Conservation (phyloP, 92 coral and sea anemone species). For the Phenganax marumi region DNA sequence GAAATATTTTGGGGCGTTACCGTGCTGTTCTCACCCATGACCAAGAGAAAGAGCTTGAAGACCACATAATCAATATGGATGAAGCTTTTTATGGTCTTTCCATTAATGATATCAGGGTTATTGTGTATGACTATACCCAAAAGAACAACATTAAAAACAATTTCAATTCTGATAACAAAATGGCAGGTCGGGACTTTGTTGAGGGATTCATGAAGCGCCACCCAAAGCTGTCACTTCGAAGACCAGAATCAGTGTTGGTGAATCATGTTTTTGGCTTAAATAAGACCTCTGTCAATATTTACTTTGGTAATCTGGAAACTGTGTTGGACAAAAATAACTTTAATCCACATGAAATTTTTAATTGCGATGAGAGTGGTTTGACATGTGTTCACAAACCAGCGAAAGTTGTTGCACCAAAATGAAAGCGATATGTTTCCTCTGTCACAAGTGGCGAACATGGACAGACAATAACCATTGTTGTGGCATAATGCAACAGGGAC, state of each 20-base stretch:
- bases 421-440: slow-evolving; percentile 6
- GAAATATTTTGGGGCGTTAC: slow-evolving; percentile 27
- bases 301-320: slow-evolving; percentile 21
- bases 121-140: slow-evolving; percentile 19
- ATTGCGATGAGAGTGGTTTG: slow-evolving; percentile 30
- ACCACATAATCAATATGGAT: slow-evolving; percentile 22
- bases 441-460: slow-evolving; percentile 29
- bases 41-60: slow-evolving; percentile 31
- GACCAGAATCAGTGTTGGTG: slow-evolving; percentile 26
- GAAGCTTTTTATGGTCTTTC: slow-evolving; percentile 25
- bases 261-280: slow-evolving; percentile 20
- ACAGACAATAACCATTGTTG: slow-evolving; percentile 21
- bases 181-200: slow-evolving; percentile 30
- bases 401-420: slow-evolving; percentile 14
- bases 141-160: slow-evolving; percentile 21
- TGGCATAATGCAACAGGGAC: slow-evolving; percentile 25
- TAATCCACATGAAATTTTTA: slow-evolving; percentile 22
- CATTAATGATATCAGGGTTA: background rate
- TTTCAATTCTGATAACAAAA: slow-evolving; percentile 14
- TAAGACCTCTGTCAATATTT: slow-evolving; percentile 2
- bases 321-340: slow-evolving; percentile 12
- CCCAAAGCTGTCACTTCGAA: slow-evolving; percentile 26
- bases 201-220: slow-evolving; percentile 35
- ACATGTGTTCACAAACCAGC: slow-evolving; percentile 27
- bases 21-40: slow-evolving; percentile 27